Evolutionary conservation across 2,113 vertebrate genomes (phyloP).

Genomic region (Hipposideros armiger): DNA sequence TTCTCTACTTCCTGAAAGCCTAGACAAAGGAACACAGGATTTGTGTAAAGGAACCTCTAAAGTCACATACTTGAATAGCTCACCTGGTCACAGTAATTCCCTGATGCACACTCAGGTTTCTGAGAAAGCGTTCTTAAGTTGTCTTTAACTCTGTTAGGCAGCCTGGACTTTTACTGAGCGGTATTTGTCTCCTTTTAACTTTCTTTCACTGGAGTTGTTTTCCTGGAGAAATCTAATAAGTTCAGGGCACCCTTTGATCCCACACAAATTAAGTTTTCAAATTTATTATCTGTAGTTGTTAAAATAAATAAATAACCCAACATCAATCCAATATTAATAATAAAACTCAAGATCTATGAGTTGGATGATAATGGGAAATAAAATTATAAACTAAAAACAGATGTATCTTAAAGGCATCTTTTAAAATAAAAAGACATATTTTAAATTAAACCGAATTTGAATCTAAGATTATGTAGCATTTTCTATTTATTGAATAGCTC

Average conservation of each 20-base stretch:
- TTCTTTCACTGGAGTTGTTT: neutral
- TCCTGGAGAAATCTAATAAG: neutral
- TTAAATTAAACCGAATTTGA: neutral
- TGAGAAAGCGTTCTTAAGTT: neutral
- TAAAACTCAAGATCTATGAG: neutral
- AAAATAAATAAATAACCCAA: neutral
- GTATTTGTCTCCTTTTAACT: neutral
- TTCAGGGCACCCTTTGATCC: neutral
- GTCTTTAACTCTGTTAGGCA: neutral
- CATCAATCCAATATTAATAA: constrained; percentile 3
- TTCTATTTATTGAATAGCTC: neutral
- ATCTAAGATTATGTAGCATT: neutral
- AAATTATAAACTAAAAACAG: constrained; percentile 23
- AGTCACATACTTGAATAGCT: neutral
- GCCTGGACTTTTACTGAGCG: neutral
- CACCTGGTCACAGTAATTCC: no score
- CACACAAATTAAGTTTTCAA: neutral
- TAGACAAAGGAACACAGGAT: neutral
- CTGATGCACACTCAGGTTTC: neutral
- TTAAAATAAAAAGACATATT: constrained; percentile 20
- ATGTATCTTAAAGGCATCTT: neutral
- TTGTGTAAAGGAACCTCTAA: neutral
- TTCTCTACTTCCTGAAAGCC: neutral
- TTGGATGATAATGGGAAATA: neutral
- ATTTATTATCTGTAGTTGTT: neutral